Conservation (phyloP, 2,797 vertebrate species). For the Falco naumanni region DNA sequence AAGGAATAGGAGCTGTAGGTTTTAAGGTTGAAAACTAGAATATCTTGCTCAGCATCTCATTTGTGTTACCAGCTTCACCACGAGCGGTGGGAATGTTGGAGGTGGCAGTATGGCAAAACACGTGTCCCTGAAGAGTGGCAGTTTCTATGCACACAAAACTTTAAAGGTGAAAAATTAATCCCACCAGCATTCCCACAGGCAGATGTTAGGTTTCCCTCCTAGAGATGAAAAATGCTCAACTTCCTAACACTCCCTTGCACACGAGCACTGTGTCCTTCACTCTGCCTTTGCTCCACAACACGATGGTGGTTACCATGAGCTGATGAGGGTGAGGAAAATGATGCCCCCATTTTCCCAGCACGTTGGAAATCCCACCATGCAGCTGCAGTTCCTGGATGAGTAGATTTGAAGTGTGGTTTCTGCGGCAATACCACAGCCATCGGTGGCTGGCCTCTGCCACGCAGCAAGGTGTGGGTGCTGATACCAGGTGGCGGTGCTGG, state of each 20-base stretch:
- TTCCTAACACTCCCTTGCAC: fast-evolving
- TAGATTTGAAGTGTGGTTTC: background rate
- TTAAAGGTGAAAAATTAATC: background rate
- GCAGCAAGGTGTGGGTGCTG: background rate
- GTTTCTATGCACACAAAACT: fast-evolving
- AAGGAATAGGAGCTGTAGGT: background rate
- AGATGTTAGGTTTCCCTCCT: too few species aligned
- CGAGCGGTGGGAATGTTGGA: fast-evolving
- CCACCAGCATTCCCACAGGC: background rate
- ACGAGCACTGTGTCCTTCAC: fast-evolving
- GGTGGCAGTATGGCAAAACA: background rate
- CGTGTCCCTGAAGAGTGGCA: background rate
- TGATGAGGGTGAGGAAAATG: background rate
- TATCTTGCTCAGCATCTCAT: background rate
- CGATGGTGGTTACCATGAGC: fast-evolving
- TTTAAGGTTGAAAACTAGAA: background rate
- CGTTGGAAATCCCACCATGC: fast-evolving
- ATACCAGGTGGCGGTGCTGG: background rate
- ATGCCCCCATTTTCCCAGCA: background rate
- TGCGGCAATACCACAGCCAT: fast-evolving
- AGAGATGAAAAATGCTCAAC: background rate
- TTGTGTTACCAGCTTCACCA: background rate
- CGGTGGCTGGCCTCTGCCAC: fast-evolving
- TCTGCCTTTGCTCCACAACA: fast-evolving
- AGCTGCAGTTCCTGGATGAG: background rate